These are phyloP conservation scores for Enteromius argenteus DNA, from an alignment of 2,797 vertebrate genomes.

Conservation along the genomic window DNA sequence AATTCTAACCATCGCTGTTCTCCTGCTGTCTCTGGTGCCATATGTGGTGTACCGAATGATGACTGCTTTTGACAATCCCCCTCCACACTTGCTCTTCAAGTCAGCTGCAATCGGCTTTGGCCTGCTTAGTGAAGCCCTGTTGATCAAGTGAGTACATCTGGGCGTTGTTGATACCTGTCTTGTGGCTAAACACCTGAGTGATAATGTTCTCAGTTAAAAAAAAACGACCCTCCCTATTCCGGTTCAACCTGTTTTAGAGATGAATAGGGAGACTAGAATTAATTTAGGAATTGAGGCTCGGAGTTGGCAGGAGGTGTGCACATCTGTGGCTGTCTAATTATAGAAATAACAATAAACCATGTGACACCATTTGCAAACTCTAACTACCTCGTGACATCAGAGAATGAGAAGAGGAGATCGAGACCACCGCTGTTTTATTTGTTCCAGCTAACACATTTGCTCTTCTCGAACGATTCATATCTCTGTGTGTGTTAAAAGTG, in stretches of 20 bases:
- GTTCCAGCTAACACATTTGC: conserved; percentile 5
- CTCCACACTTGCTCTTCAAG: conserved; percentile 66
- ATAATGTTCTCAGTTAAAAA: conserved; percentile 27
- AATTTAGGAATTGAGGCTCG: conserved; percentile 71
- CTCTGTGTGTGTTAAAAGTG: conserved; percentile 23
- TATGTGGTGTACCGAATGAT: conserved; percentile 67
- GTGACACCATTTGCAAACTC: conserved; percentile 64
- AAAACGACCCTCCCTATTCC: neutral
- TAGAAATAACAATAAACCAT: conserved; percentile 75
- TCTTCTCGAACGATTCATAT: conserved; percentile 9
- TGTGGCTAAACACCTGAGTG: conserved; percentile 28
- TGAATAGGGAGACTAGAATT: conserved; percentile 54
- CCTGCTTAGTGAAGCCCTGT: conserved; percentile 68
- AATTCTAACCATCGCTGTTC: neutral
- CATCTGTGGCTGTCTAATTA: conserved; percentile 80
- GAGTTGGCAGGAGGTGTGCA: conserved; percentile 74
- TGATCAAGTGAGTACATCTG: conserved; percentile 69
- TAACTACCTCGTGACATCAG: conserved; percentile 37
- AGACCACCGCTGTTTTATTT: conserved; percentile 6
- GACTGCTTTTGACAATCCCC: conserved; percentile 64
- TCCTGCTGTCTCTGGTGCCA: conserved; percentile 64
- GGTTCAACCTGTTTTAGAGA: conserved; percentile 52
- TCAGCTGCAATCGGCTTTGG: conserved; percentile 70
- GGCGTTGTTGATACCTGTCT: conserved; percentile 6
- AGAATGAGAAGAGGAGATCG: neutral